Base-by-base conservation (phyloP, 2,797 vertebrate genomes). In the Mormyrus proboscirostris region DNA sequence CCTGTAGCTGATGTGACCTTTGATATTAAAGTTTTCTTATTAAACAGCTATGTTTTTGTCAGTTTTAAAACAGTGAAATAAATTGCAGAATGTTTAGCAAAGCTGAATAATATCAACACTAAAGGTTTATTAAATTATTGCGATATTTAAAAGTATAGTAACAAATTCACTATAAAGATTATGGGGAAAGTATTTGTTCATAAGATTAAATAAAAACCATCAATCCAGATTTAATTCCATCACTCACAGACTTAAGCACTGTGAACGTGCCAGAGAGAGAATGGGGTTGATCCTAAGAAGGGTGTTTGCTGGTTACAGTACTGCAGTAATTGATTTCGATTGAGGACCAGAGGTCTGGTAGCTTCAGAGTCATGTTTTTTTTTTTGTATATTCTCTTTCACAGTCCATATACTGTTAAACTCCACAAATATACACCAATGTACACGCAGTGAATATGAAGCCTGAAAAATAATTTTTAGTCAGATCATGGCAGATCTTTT, bases 11-110 rank as follows among this genome's bases (percentile, higher is more conserved):
- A 79, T 22, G 50, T 65, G 19, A 79, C 69, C 62, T 87, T 89
- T 89, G 57, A 16, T 87, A 89, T 79, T 89, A 89, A 89, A 51
- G 4, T 89, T 76, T 87, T 47, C 51, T 9, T 76, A 87, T 47
- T n/a, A 82, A 82, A 47, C 41, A 41, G 14, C 29, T 73, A 29
- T 41, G 33, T 19, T n/a, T 82, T 82, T 82, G 76, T 82, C 29
- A n/a, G 14, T 82, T 82, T 47, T 47, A 22, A 82, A 79, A 41
- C 44, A 82, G 76, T 6, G 29, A 73, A 16, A 41, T 38, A 69
- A 69, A 69, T 69, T 6, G 19, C 29, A 76, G 14, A 76, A 76
- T 41, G 33, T 41, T 76, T 6, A 38, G 33, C 69, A 76, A 38
- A 38, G 33, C 14, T 41, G 4, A 76, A 76, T 76, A 82, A 82